phyloP scores from a whole-genome alignment of 1,140 invertebrate genomes.

The Scaptomyza montana region DNA sequence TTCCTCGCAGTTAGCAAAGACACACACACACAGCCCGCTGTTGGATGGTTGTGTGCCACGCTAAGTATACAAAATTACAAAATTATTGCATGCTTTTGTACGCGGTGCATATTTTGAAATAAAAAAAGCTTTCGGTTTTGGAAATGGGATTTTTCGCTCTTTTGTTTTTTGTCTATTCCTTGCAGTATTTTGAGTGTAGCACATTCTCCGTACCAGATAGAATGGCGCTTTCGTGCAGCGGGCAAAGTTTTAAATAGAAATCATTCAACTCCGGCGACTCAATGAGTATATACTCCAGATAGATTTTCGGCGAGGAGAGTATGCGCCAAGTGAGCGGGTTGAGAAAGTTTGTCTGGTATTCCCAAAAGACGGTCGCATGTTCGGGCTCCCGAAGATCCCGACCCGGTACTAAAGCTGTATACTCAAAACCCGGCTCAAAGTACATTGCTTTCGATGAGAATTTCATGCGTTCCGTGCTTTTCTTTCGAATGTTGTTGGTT shows the following conservation, averaged over 20 bases:
- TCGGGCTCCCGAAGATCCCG: conserved; percentile 87
- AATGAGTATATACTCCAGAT: conserved; percentile 88
- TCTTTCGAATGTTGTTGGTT: conserved; percentile 25
- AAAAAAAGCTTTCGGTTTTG: conserved; percentile 26
- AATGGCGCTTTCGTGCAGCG: conserved; percentile 85
- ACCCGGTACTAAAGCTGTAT: conserved; percentile 88
- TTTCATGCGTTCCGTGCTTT: conserved; percentile 86
- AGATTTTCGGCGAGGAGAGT: conserved; percentile 88
- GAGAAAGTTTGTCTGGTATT: conserved; percentile 89
- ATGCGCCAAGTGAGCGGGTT: conserved; percentile 93
- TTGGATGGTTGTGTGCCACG: not conserved
- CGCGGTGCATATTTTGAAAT: not conserved
- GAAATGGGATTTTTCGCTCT: not conserved
- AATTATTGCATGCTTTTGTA: conserved; percentile 23
- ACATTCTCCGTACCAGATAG: conserved; percentile 85
- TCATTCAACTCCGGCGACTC: conserved; percentile 87
- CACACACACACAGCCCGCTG: not conserved
- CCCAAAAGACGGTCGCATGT: conserved; percentile 89
- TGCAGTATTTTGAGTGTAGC: conserved; percentile 85
- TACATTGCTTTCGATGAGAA: conserved; percentile 84
- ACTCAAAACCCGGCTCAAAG: conserved; percentile 89
- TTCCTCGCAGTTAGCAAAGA: conserved; percentile 1
- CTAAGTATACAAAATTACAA: not conserved
- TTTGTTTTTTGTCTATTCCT: conserved; percentile 43
- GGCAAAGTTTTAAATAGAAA: conserved; percentile 86